Evolutionary conservation across 2,113 vertebrate species (phyloP).

Genomic region (Tetrax tetrax): DNA sequence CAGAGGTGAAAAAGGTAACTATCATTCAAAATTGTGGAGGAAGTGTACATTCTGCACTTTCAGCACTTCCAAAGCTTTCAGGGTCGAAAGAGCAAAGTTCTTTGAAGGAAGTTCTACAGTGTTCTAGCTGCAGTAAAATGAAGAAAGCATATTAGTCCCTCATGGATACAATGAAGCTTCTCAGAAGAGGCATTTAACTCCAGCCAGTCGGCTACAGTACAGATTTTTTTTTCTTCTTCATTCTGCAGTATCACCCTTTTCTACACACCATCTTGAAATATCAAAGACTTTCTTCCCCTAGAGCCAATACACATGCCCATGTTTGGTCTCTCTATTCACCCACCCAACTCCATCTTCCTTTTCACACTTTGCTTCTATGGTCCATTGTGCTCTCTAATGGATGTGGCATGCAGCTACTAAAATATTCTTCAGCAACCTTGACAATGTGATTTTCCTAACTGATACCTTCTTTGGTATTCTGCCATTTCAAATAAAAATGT

Average conservation of each 20-base stretch:
- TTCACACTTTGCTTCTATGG: neutral
- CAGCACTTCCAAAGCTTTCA: neutral
- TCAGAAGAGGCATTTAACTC: neutral
- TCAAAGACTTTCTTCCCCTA: neutral
- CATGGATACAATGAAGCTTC: neutral
- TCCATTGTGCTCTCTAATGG: neutral
- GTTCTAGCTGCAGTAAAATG: neutral
- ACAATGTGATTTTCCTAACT: neutral
- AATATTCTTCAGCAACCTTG: neutral
- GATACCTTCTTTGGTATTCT: neutral
- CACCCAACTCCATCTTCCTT: neutral
- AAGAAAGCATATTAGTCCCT: neutral
- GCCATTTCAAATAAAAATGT: neutral
- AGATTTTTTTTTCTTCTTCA: neutral
- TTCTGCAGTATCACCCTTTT: neutral
- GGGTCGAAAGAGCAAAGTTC: neutral
- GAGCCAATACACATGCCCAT: accelerated
- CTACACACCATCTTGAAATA: neutral
- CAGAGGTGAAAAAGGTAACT: neutral
- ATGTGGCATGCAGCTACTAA: neutral
- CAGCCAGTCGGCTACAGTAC: neutral
- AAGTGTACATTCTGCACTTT: neutral
- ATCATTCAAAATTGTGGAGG: neutral
- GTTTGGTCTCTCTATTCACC: neutral
- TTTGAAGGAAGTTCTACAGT: neutral